phyloP scores from a whole-genome alignment of 1,140 invertebrate species.

The Pinna nobilis region DNA sequence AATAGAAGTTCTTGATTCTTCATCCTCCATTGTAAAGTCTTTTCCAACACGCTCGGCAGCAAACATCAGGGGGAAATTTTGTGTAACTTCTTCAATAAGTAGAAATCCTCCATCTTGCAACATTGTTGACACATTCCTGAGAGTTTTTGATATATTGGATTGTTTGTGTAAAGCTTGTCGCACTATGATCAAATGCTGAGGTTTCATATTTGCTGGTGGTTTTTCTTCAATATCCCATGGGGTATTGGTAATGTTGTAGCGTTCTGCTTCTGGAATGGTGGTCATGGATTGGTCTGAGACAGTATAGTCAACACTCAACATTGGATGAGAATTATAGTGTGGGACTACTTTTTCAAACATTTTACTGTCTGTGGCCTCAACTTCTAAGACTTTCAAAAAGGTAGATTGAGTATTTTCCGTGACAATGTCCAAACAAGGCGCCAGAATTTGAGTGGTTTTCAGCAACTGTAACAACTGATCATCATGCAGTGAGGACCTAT shows the following conservation, averaged over 20 bases:
- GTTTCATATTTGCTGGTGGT: constrained; percentile 45
- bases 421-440: constrained; percentile 79
- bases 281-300: constrained; percentile 38
- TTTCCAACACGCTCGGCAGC: constrained; percentile 45
- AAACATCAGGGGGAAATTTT: constrained; percentile 71
- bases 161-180: constrained; percentile 72
- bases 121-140: constrained; percentile 77
- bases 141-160: constrained; percentile 62
- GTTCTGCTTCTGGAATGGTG: constrained; percentile 9
- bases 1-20: constrained; percentile 52
- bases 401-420: constrained; percentile 85
- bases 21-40: constrained; percentile 36
- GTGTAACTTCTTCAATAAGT: constrained; percentile 83
- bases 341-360: constrained; percentile 61
- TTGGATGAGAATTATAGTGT: constrained; percentile 69
- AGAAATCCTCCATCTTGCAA: constrained; percentile 85
- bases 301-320: constrained; percentile 73
- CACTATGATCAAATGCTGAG: constrained; percentile 69
- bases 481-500: constrained; percentile 39
- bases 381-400: constrained; percentile 87
- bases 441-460: constrained; percentile 45
- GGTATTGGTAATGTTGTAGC: constrained; percentile 46
- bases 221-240: constrained; percentile 66
- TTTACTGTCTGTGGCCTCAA: constrained; percentile 69
- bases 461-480: constrained; percentile 55